phyloP scores from a whole-genome alignment of 2,797 vertebrate species.

The Ispidina picta region DNA sequence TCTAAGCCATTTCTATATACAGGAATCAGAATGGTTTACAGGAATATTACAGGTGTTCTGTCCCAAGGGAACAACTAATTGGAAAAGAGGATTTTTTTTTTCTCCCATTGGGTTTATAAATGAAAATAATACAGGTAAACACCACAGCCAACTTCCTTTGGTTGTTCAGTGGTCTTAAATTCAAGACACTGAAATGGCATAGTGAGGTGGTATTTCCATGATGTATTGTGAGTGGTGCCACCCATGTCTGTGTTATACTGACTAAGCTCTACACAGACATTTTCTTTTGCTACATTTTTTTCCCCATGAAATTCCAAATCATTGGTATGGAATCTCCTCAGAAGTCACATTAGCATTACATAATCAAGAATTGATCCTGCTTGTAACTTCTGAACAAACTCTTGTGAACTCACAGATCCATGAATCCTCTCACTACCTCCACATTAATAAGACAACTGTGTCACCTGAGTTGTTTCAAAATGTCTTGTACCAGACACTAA shows the following conservation, averaged over 20 bases:
- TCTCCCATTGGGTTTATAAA: slow-evolving; percentile 16
- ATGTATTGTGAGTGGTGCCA: background rate
- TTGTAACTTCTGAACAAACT: background rate
- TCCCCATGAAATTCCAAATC: background rate
- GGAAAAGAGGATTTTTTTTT: background rate
- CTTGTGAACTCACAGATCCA: background rate
- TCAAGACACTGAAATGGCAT: background rate
- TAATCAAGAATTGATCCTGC: background rate
- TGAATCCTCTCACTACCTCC: background rate
- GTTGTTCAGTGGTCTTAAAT: slow-evolving; percentile 23
- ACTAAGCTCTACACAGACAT: background rate
- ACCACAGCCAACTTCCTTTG: background rate
- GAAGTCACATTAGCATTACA: background rate
- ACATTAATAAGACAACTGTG: background rate
- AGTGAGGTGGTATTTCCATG: background rate
- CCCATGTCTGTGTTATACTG: background rate
- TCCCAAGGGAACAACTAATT: slow-evolving; percentile 3
- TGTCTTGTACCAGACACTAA: background rate
- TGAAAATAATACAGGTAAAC: slow-evolving; percentile 22
- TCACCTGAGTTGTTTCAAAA: background rate
- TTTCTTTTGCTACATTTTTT: background rate
- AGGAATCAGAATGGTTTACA: background rate
- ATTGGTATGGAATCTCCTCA: background rate
- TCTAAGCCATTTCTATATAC: background rate
- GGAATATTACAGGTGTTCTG: slow-evolving; percentile 1